phyloP scores from a whole-genome alignment of 2,113 vertebrate genomes.

The Sander vitreus region DNA sequence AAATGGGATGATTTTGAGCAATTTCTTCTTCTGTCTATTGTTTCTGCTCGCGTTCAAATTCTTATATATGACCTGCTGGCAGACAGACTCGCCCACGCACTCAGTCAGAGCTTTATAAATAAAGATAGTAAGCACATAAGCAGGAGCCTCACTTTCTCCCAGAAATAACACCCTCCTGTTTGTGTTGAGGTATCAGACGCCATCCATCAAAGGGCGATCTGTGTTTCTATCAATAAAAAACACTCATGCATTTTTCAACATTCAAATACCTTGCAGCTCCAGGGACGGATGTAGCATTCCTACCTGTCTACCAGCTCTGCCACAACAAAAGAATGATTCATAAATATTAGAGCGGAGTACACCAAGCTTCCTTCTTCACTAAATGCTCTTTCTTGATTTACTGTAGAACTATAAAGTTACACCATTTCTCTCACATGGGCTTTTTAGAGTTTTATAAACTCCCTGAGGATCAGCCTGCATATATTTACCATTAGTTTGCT shows the following conservation, averaged over 20 bases:
- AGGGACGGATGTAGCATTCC: conserved; percentile 64
- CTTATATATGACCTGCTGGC: conserved; percentile 18
- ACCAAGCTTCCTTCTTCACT: conserved; percentile 50
- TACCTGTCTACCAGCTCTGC: conserved; percentile 65
- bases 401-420: conserved; percentile 34
- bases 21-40: conserved; percentile 14
- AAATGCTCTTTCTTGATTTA: conserved; percentile 59
- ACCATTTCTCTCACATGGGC: conserved; percentile 42
- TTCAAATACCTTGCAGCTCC: conserved; percentile 79
- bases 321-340: conserved; percentile 82
- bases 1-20: conserved; percentile 25
- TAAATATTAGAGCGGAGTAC: conserved; percentile 77
- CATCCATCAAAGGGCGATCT: conserved; percentile 75
- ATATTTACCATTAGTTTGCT: conserved; percentile 42
- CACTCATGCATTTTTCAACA: conserved; percentile 84
- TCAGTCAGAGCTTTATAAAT: conserved; percentile 54
- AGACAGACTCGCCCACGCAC: conserved; percentile 31
- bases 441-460: conserved; percentile 49
- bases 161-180: conserved; percentile 49
- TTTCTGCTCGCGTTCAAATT: conserved; percentile 12
- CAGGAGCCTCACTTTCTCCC: conserved; percentile 51
- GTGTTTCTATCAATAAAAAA: conserved; percentile 78
- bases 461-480: conserved; percentile 36
- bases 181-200: conserved; percentile 60
- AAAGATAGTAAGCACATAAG: conserved; percentile 54